These are phyloP conservation scores for Emys orbicularis DNA, from an alignment of 2,797 vertebrate species.

Conservation along the genomic window DNA sequence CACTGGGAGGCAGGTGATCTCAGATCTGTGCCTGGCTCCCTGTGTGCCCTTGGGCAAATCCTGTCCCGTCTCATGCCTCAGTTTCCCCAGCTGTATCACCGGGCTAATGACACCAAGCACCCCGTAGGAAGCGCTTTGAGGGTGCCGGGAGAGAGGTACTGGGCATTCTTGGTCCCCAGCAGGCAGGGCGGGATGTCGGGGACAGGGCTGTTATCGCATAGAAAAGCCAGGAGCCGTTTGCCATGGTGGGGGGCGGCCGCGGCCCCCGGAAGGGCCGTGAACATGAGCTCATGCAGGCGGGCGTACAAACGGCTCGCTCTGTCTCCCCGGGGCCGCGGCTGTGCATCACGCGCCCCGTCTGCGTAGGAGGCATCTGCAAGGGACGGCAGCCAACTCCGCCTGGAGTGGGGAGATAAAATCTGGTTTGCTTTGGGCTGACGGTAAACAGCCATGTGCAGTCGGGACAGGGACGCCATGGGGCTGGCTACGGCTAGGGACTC, in stretches of 20 bases:
- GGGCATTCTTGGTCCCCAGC: no score
- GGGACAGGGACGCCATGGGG: constrained; percentile 13
- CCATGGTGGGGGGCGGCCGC: not conserved
- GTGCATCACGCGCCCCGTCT: constrained; percentile 53
- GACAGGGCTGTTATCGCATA: not conserved
- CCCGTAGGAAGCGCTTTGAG: not conserved
- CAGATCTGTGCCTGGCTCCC: not conserved
- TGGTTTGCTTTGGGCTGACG: constrained; percentile 74
- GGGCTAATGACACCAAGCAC: not conserved
- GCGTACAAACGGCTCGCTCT: constrained; percentile 51
- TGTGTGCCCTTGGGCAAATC: not conserved
- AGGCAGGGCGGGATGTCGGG: not conserved
- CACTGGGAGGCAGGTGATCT: accelerated
- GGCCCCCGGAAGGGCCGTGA: constrained; percentile 67
- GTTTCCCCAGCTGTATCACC: accelerated
- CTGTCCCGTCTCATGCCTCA: accelerated
- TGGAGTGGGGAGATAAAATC: constrained; percentile 76
- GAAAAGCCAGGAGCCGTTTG: not conserved
- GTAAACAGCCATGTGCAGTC: constrained; percentile 59
- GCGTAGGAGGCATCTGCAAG: constrained; percentile 70
- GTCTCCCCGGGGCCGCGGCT: constrained; percentile 45
- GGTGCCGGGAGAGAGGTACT: no score
- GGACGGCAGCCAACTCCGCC: constrained; percentile 73
- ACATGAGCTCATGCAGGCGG: constrained; percentile 61
- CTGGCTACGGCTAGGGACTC: not conserved